Evolutionary conservation across 2,113 vertebrate genomes (phyloP).

Genomic region (Poecile atricapillus): DNA sequence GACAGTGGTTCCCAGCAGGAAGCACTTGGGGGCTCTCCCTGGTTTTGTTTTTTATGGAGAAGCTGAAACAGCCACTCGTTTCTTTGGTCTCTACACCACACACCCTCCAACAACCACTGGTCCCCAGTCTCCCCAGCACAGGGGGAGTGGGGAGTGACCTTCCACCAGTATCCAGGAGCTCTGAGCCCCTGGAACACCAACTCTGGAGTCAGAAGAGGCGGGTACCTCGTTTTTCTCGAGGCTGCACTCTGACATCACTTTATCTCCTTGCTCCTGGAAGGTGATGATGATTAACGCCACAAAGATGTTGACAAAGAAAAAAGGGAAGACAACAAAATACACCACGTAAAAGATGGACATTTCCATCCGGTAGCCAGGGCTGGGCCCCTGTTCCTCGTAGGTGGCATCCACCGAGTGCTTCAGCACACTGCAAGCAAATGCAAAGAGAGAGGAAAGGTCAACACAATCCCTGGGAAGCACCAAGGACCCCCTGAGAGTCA

Average conservation of each 20-base stretch:
- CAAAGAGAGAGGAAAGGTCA: constrained; percentile 30
- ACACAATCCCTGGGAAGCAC: background rate
- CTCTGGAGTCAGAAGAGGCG: background rate
- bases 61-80: background rate
- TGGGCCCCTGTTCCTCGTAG: constrained; percentile 92
- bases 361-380: constrained; percentile 93
- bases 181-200: background rate
- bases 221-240: constrained; percentile 95
- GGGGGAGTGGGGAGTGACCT: rapidly evolving
- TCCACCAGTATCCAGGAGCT: background rate
- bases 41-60: background rate
- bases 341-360: constrained; percentile 98
- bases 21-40: background rate
- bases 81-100: background rate
- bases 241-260: constrained; percentile 95
- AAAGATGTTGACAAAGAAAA: constrained; percentile 99
- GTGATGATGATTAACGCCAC: constrained; percentile 98
- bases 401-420: constrained; percentile 97
- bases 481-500: background rate
- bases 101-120: background rate
- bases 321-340: constrained; percentile 97
- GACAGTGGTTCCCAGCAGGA: background rate
- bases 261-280: constrained; percentile 98
- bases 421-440: constrained; percentile 80
- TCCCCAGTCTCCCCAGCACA: background rate